Percentiles rank a stretch among this genome's conserved stretches.
phyloP scores from a whole-genome alignment of 2,113 vertebrate genomes.

The Callorhinus ursinus region DNA sequence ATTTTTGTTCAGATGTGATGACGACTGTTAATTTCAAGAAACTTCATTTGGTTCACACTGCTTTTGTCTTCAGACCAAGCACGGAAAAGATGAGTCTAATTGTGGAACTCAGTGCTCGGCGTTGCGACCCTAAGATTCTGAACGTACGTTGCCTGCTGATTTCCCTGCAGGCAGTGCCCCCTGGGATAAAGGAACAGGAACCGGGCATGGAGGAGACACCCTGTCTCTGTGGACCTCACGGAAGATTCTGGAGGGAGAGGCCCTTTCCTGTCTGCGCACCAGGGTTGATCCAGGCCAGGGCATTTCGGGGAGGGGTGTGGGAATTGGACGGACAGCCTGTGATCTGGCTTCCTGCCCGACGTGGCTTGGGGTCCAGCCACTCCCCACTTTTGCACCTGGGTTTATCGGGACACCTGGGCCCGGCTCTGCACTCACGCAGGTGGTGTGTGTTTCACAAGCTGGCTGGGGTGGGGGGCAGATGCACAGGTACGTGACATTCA shows the following conservation, averaged over 20 bases:
- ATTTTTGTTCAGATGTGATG: slow-evolving; percentile 60
- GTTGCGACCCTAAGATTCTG: not conserved
- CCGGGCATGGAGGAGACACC: not conserved
- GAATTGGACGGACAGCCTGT: too few species aligned
- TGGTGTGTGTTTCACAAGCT: fast-evolving
- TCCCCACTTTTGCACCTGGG: fast-evolving
- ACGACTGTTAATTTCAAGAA: slow-evolving; percentile 82
- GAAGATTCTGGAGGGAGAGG: fast-evolving
- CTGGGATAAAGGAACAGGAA: slow-evolving; percentile 51
- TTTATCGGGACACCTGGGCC: not conserved
- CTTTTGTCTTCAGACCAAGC: slow-evolving; percentile 60
- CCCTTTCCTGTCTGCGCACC: fast-evolving
- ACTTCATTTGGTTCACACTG: slow-evolving; percentile 66
- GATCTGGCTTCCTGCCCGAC: not conserved
- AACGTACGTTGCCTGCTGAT: slow-evolving; percentile 45
- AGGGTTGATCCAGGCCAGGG: fast-evolving
- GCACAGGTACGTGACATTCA: fast-evolving
- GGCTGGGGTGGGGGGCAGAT: fast-evolving
- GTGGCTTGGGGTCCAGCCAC: not conserved
- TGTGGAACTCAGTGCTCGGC: slow-evolving; percentile 61
- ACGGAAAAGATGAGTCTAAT: slow-evolving; percentile 76
- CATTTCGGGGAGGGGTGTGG: fast-evolving
- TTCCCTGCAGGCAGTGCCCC: slow-evolving; percentile 65
- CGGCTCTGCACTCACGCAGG: fast-evolving
- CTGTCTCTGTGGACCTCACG: fast-evolving